These are phyloP conservation scores for Aricia agestis DNA, from an alignment of 1,140 invertebrate species.

Conservation along the genomic window DNA sequence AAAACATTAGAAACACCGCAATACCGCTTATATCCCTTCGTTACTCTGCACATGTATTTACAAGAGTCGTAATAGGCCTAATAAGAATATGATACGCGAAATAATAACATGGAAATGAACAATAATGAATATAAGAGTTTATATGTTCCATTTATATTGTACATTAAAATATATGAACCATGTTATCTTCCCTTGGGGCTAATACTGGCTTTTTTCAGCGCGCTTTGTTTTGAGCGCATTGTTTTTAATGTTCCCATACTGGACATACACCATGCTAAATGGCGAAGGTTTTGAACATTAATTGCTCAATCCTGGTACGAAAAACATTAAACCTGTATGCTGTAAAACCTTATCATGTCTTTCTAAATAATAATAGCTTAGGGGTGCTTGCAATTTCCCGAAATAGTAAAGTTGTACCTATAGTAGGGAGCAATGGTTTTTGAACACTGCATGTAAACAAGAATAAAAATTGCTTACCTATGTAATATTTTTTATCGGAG, in stretches of 20 bases:
- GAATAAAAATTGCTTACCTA: too few species aligned
- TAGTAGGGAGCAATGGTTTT: too few species aligned
- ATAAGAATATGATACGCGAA: constrained; percentile 2
- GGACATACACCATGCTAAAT: background rate
- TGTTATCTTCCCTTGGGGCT: background rate
- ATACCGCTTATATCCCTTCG: too few species aligned
- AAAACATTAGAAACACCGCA: too few species aligned
- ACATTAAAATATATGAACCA: constrained; percentile 7
- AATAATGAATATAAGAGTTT: constrained; percentile 10
- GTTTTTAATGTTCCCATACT: constrained; percentile 10
- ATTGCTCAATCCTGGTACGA: background rate
- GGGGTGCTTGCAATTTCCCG: too few species aligned
- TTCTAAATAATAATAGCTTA: too few species aligned
- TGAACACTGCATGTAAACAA: too few species aligned
- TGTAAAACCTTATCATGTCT: too few species aligned
- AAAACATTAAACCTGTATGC: background rate
- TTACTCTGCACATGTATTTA: too few species aligned
- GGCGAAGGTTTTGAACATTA: constrained; percentile 3
- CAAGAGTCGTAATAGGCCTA: background rate
- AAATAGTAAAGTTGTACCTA: too few species aligned
- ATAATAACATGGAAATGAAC: constrained; percentile 7
- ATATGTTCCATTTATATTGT: constrained; percentile 9
- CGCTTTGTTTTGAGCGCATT: constrained; percentile 5
- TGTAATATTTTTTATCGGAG: too few species aligned
- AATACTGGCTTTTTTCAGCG: background rate